Base-by-base conservation (phyloP, 2,113 vertebrate species). In the Menidia beryllina region DNA sequence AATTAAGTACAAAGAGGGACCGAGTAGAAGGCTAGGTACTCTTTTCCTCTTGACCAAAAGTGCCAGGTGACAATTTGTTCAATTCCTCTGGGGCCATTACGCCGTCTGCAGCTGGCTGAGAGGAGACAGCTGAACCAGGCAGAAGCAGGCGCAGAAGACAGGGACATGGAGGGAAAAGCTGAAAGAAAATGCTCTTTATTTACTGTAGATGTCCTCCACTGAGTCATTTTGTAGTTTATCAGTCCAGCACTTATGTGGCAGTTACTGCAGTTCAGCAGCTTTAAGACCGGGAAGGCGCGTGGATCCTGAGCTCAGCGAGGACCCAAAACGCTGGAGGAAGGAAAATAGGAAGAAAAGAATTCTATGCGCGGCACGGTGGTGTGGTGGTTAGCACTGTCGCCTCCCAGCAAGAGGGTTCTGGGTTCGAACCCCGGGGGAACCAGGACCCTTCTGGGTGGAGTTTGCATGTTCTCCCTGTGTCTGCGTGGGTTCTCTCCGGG, bases 41-140 rank as follows among this genome's bases (percentile, higher is more conserved):
- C 82, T 66, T 72, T 39, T 80, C 82, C 88, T 92, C 90, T 90
- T 88, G n/a, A 65, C 77, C 75, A 69, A 93, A 93, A 94, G 91
- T n/a, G 91, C 86, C 90, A 92, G 91, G 86, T 92, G 91, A 92
- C 91, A 92, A 91, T 94, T 91, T 91, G 85, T 91, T 86, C 93
- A 93, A 93, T 94, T 93, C 92, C 92, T 78, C 57, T 23, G 20
- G 81, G 61, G 77, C 90, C 85, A 92, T 93, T 93, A 91, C 87
- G 82, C 86, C 89, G 88, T 71, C 73, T 53, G 63, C 70, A n/a
- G n/a, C 77, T 84, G 63, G 49, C 72, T 67, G 79, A 80, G 66
- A 60, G 69, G 41, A 79, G 79, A 77, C 75, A 79, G 76, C 69
- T 62, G 72, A 69, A 72, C 26, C 15, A 59, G 65, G 0, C 8